phyloP scores from a whole-genome alignment of 2,113 vertebrate species.

The Gracilinanus agilis region DNA sequence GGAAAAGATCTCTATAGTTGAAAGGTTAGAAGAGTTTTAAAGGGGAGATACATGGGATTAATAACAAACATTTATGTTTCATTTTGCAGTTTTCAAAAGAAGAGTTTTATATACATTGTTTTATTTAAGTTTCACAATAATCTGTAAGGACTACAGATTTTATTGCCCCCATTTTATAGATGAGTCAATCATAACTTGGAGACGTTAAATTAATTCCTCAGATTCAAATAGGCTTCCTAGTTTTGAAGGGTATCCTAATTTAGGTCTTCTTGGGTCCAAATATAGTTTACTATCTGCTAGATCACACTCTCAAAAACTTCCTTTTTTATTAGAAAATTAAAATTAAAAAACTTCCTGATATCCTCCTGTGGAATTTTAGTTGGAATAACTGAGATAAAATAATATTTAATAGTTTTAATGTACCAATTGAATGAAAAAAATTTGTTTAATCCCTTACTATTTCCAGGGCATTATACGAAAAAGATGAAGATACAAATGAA shows the following conservation, averaged over 20 bases:
- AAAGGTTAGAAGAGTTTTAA: neutral
- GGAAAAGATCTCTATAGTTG: neutral
- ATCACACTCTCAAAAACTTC: neutral
- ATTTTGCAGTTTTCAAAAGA: neutral
- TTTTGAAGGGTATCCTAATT: neutral
- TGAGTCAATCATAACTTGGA: neutral
- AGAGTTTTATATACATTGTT: neutral
- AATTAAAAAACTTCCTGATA: neutral
- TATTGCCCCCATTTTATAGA: neutral
- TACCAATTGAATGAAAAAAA: neutral
- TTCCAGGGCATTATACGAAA: neutral
- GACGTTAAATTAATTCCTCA: neutral
- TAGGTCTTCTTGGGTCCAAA: neutral
- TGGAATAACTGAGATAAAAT: neutral
- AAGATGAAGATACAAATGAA: neutral
- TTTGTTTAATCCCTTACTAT: neutral
- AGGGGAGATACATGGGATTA: neutral
- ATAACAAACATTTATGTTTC: neutral
- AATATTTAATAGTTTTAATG: neutral
- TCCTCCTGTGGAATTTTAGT: neutral
- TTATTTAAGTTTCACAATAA: neutral
- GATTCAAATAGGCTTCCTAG: neutral
- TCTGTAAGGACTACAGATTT: neutral
- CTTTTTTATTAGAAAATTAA: neutral
- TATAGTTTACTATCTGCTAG: neutral